Evolutionary conservation across 2,797 vertebrate genomes (phyloP), one percentile per base, ranked within the genome.

Genomic region (Xenopus petersii): DNA sequence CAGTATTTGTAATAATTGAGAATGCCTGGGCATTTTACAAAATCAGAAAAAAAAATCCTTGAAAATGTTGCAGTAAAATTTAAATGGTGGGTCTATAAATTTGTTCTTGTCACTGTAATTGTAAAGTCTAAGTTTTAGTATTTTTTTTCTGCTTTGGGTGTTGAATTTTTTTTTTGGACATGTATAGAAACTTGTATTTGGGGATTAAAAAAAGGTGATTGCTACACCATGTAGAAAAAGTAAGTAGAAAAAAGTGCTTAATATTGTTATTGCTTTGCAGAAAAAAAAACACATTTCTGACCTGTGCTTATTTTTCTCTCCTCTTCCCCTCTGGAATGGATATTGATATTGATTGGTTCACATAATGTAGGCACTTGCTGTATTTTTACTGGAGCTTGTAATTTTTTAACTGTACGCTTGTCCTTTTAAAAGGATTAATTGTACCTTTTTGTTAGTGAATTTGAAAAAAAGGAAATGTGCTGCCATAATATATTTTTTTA

Each of bases 1-100:
- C 94, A 96, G 95, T 98, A 97, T 98, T 98, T 97, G 95, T 98
- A 96, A 98, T 96, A 96, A 96, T 94, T 85, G 92, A 95, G 93
- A 97, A 97, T 98, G 95, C 95, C 93, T 95, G 94, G 96, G 95
- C 95, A 96, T 97, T 98, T 97, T 93, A 95, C 93, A 95, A 93
- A 96, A 96, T 89, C 90, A 91, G 88, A 91, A 90, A 88, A 92
- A 94, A 92, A 90, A 89, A 88, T 89, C 92, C 93, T 89, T 91
- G 92, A 93, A 95, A 90, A 92, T 92, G 94, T 96, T 94, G 88
- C 94, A 94, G 94, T 96, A 94, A 93, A 90, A 93, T 93, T 94
- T 92, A 94, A 93, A 96, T 96, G 93, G 94, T 95, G 98, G 96
- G 95, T 94, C 97, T 96, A 92, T 96, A 92, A 94, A 95, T 93